phyloP scores from a whole-genome alignment of 2,888 invertebrate species.

The Coecobrya sp. region DNA sequence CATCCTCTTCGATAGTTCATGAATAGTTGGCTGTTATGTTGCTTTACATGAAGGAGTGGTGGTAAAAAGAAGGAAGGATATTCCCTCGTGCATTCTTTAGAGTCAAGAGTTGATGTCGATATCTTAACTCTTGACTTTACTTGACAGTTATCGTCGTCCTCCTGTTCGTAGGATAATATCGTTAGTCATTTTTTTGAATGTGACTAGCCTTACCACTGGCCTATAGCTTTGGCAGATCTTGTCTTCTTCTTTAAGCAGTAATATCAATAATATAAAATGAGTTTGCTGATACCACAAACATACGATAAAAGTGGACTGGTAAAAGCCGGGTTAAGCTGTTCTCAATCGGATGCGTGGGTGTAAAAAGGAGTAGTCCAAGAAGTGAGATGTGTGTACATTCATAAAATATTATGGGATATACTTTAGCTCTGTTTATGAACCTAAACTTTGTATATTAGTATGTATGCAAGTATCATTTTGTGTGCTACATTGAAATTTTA shows the following conservation, averaged over 20 bases:
- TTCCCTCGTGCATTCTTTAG: not conserved
- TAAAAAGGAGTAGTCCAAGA: slow-evolving; percentile 38
- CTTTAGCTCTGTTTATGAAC: not conserved
- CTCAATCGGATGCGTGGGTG: slow-evolving; percentile 67
- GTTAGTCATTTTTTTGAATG: not conserved
- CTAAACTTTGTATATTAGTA: not conserved
- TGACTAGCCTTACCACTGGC: not conserved
- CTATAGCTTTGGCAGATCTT: not conserved
- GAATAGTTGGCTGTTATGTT: not conserved
- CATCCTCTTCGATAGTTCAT: slow-evolving; percentile 65
- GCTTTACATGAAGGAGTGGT: not conserved
- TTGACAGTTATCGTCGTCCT: not conserved
- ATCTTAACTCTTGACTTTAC: slow-evolving; percentile 16
- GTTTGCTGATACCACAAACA: not conserved
- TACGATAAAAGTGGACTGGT: slow-evolving; percentile 29
- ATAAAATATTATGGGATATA: not conserved
- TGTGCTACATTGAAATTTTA: slow-evolving; percentile 11
- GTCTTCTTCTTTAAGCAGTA: not conserved
- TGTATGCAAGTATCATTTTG: not conserved
- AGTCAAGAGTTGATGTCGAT: not conserved
- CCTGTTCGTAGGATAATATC: not conserved
- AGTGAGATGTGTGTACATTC: not conserved
- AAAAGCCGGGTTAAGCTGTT: slow-evolving; percentile 47
- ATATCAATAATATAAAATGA: not conserved
- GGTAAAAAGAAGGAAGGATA: not conserved